Evolutionary conservation across 1,140 invertebrate species (phyloP), one percentile per base, ranked within the genome.

Genomic region (Macrocentrus cingulum): DNA sequence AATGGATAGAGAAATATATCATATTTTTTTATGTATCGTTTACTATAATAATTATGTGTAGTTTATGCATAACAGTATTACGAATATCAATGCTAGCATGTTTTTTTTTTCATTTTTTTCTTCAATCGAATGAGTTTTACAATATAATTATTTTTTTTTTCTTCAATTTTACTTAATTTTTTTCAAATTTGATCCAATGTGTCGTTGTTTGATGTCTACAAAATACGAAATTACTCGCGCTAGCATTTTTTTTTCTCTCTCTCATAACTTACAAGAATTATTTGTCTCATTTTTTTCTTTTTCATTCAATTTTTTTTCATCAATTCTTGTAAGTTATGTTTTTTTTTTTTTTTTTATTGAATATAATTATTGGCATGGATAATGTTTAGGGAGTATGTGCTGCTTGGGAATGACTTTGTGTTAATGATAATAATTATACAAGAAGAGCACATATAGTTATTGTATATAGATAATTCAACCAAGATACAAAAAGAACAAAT

Each of bases 1-100:
- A 80, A 77, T 75, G 72, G 66, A 77, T 79, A 79, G 76, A 78
- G 77, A 79, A 78, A 80, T 79, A 80, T 80, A 80, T 80, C 76
- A 77, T 79, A 80, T 71, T 78, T 78, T 34, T 78, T 78, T 79
- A 78, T 78, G 74, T 79, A 77, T 78, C 70, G 70, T 79, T 78
- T 75, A 77, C 69, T 80, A 78, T 80, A 76, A 80, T 80, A 77
- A 80, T 78, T 78, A 80, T 77, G 75, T 80, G 76, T 80, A 79
- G 69, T 80, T 80, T 77, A 79, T 80, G 74, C 74, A 79, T 79
- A 79, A 80, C 75, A 76, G 76, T 78, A 80, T 79, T 71, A 80
- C 76, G 76, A 79, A 77, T 80, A 77, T 80, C 76, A 76, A 80
- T 71, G 75, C 76, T 80, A 80, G 58, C 46, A 71, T 73, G 65